Conservation (phyloP, 2,888 invertebrate genomes). For the Sarcophaga carnaria region DNA sequence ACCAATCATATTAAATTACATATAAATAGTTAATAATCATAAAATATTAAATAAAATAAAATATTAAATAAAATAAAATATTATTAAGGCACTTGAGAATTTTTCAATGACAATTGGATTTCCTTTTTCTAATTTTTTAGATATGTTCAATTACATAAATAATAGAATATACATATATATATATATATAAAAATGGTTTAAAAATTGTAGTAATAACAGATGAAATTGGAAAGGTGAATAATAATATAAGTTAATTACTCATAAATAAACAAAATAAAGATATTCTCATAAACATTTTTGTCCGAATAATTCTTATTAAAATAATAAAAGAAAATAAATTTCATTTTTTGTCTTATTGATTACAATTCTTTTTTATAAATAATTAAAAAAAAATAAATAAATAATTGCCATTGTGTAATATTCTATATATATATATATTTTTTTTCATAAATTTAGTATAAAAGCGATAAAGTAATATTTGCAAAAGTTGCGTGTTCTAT, state of each 20-base stretch:
- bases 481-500: conserved; percentile 47
- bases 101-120: conserved; percentile 68
- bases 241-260: conserved; percentile 7
- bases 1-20: conserved; percentile 65
- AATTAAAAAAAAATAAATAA: conserved; percentile 40
- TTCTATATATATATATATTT: conserved; percentile 29
- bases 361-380: conserved; percentile 18
- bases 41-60: conserved; percentile 64
- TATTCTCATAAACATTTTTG: not conserved
- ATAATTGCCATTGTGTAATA: conserved; percentile 66
- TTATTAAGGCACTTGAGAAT: conserved; percentile 70
- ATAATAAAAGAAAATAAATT: conserved; percentile 30
- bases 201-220: conserved; percentile 30
- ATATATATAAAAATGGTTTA: conserved; percentile 24
- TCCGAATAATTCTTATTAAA: conserved; percentile 21
- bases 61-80: conserved; percentile 67
- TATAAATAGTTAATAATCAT: conserved; percentile 67
- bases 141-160: conserved; percentile 33
- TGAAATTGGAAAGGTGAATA: conserved; percentile 22
- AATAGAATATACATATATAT: conserved; percentile 53
- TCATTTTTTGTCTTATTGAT: not conserved
- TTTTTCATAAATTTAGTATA: conserved; percentile 42
- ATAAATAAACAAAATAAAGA: conserved; percentile 8
- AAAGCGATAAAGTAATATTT: conserved; percentile 51
- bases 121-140: conserved; percentile 11